Conservation (phyloP, 1,140 invertebrate species). For the Calosoma granatense region DNA sequence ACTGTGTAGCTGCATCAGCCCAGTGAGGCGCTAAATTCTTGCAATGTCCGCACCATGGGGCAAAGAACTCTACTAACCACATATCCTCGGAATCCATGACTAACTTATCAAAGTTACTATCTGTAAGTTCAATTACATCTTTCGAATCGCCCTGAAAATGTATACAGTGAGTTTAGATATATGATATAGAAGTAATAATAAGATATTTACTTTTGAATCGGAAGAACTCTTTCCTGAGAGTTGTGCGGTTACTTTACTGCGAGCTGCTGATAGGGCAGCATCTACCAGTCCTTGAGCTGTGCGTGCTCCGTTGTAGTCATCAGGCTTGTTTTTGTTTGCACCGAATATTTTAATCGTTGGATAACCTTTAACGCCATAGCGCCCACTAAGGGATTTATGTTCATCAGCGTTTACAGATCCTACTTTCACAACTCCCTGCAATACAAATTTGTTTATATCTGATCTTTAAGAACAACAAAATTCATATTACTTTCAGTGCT, state of each 20-base stretch:
- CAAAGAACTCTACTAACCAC: conserved; percentile 96
- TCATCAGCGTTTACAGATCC: conserved; percentile 89
- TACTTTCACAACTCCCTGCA: conserved; percentile 83
- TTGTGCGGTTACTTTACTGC: conserved; percentile 55
- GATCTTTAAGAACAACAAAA: too few relatives aligned
- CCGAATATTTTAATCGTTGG: conserved; percentile 96
- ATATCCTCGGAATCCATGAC: conserved; percentile 86
- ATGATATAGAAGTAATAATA: background rate
- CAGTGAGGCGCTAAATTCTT: conserved; percentile 93
- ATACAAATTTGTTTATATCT: conserved; percentile 17
- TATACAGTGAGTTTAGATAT: conserved; percentile 5
- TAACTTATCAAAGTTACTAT: conserved; percentile 85
- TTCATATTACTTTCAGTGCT: conserved; percentile 77
- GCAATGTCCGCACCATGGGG: conserved; percentile 95
- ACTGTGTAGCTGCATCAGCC: conserved; percentile 83
- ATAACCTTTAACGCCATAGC: conserved; percentile 82
- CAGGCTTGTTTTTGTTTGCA: conserved; percentile 73
- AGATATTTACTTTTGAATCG: background rate
- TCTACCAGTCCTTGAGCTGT: conserved; percentile 81
- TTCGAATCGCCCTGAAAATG: conserved; percentile 36
- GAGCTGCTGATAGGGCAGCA: conserved; percentile 60
- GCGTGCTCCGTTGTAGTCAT: conserved; percentile 77
- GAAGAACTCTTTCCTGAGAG: conserved; percentile 47
- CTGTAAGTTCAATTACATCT: conserved; percentile 88
- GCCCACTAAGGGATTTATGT: conserved; percentile 68